Percentiles rank a stretch among this genome's conserved stretches.
phyloP scores from a whole-genome alignment of 1,140 invertebrate genomes.

The Portunus trituberculatus region DNA sequence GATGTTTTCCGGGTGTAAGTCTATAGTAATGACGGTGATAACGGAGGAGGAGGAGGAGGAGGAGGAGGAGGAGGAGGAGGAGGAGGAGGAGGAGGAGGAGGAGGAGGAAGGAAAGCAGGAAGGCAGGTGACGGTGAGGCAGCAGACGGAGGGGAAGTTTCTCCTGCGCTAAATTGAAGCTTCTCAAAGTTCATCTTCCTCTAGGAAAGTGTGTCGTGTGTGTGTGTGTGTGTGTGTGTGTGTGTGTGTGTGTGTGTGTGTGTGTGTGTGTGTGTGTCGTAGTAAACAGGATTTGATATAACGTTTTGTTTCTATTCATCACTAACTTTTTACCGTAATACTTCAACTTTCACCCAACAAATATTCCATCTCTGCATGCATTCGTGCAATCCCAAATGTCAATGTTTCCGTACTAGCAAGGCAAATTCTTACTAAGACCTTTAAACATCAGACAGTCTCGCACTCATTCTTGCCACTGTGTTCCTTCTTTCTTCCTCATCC shows the following conservation, averaged over 20 bases:
- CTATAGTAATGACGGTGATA: not conserved
- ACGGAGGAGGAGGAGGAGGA: not conserved
- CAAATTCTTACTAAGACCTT: too few species aligned
- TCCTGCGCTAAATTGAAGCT: not conserved
- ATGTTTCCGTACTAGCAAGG: too few species aligned
- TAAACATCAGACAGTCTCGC: too few species aligned
- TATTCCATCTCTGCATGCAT: too few species aligned
- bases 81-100: not conserved
- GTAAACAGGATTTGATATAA: too few species aligned
- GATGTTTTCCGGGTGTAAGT: not conserved
- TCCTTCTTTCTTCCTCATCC: too few species aligned
- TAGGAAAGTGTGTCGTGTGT: conserved; percentile 3
- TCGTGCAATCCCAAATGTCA: too few species aligned
- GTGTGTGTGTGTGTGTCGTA: conserved; percentile 9
- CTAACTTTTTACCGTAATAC: too few species aligned
- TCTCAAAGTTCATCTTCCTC: not conserved
- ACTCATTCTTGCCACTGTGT: too few species aligned
- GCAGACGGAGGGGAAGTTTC: not conserved
- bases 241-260: conserved; percentile 20
- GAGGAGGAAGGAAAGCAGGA: not conserved
- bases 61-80: not conserved
- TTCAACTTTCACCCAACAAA: too few species aligned
- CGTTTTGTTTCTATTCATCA: too few species aligned
- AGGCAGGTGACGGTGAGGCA: not conserved
- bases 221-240: conserved; percentile 1